Conservation (phyloP, 2,113 vertebrate species). For the Ptychochromis oligacanthus region DNA sequence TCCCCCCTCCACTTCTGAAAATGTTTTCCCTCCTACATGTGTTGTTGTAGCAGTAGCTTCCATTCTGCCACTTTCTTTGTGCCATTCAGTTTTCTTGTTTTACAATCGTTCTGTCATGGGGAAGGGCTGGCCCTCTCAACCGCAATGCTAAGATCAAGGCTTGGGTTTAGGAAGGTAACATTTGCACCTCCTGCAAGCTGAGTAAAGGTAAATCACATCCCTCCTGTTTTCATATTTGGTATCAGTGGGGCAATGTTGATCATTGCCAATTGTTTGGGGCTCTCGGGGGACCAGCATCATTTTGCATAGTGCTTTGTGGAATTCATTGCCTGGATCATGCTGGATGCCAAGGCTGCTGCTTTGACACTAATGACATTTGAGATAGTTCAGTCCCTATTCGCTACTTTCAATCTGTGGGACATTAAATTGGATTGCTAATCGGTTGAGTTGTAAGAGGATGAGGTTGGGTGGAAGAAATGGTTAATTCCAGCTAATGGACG, state of each 20-base stretch:
- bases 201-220: constrained; percentile 79
- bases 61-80: constrained; percentile 70
- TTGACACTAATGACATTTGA: constrained; percentile 68
- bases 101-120: constrained; percentile 64
- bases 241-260: constrained; percentile 71
- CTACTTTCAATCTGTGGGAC: constrained; percentile 67
- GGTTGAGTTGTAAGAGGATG: constrained; percentile 65
- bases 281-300: constrained; percentile 64
- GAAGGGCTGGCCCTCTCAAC: constrained; percentile 70
- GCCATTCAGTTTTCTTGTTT: constrained; percentile 66
- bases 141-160: constrained; percentile 74
- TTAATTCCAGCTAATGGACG: constrained; percentile 76
- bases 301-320: constrained; percentile 80
- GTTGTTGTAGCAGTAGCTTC: constrained; percentile 77
- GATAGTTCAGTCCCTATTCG: constrained; percentile 60
- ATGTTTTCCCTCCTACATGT: constrained; percentile 59
- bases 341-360: constrained; percentile 80
- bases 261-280: constrained; percentile 66
- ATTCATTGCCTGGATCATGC: constrained; percentile 81
- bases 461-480: constrained; percentile 73
- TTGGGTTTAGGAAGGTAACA: constrained; percentile 79
- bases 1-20: constrained; percentile 68
- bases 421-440: constrained; percentile 70
- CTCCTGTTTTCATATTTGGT: constrained; percentile 78
- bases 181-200: constrained; percentile 73